phyloP scores from a whole-genome alignment of 2,797 vertebrate genomes.

The Toxotes lorentzi region DNA sequence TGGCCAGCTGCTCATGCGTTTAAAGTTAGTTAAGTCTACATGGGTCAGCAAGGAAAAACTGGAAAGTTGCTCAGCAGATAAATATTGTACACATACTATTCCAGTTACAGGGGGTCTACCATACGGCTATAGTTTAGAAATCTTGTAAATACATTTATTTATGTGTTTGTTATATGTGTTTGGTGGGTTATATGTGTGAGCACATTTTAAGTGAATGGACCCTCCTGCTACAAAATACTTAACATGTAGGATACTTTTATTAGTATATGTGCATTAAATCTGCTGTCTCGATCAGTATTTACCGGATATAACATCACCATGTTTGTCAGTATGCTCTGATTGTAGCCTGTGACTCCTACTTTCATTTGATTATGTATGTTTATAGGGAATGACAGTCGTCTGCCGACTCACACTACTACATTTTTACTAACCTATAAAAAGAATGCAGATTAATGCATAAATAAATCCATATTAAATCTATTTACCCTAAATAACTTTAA shows the following conservation, averaged over 20 bases:
- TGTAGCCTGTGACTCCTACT: background rate
- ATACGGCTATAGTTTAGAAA: background rate
- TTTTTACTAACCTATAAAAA: background rate
- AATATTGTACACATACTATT: conserved; percentile 20
- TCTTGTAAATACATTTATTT: conserved; percentile 1
- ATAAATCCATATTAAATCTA: background rate
- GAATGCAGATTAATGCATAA: background rate
- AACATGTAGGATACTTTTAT: background rate
- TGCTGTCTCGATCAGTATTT: background rate
- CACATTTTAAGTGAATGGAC: background rate
- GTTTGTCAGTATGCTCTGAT: background rate
- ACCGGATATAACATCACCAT: background rate
- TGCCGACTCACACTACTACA: too few relatives aligned
- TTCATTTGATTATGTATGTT: background rate
- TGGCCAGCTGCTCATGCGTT: conserved; percentile 71
- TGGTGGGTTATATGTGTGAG: background rate
- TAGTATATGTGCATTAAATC: too few relatives aligned
- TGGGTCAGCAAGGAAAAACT: conserved; percentile 40
- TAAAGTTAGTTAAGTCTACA: conserved; percentile 51
- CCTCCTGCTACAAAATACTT: background rate
- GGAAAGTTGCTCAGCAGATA: conserved; percentile 48
- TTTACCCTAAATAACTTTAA: background rate
- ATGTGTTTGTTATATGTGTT: background rate
- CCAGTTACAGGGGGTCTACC: conserved; percentile 11
- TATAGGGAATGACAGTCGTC: background rate